These are phyloP conservation scores for Thalassoma bifasciatum DNA, from an alignment of 2,113 vertebrate genomes.

Conservation along the genomic window DNA sequence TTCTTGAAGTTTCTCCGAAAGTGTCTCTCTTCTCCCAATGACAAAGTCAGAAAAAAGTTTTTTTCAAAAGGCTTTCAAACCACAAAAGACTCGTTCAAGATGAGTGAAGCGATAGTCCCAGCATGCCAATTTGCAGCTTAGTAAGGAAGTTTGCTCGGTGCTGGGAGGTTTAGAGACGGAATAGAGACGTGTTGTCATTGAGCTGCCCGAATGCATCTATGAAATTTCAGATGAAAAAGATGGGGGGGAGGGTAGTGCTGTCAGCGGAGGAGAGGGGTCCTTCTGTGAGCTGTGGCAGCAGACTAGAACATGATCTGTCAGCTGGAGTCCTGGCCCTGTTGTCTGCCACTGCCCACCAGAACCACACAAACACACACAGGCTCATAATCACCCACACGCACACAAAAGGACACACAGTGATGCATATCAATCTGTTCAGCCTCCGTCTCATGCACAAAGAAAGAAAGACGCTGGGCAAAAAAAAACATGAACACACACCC, in stretches of 20 bases:
- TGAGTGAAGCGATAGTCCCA: constrained; percentile 69
- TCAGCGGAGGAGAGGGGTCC: constrained; percentile 64
- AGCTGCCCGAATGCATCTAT: constrained; percentile 75
- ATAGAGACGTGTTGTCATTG: constrained; percentile 79
- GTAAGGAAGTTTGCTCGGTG: constrained; percentile 60
- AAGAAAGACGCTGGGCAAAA: neutral
- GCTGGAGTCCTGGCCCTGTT: constrained; percentile 36
- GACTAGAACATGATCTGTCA: constrained; percentile 46
- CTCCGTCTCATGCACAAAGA: neutral
- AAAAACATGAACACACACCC: neutral
- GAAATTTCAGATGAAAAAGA: constrained; percentile 74
- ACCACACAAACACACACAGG: constrained; percentile 32
- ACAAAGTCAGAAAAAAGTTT: constrained; percentile 73
- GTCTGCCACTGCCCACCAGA: constrained; percentile 25
- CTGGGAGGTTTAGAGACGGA: constrained; percentile 53
- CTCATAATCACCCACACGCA: constrained; percentile 8
- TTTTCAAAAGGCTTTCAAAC: constrained; percentile 77
- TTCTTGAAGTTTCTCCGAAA: constrained; percentile 49
- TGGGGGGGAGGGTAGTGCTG: constrained; percentile 41
- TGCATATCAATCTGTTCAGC: neutral
- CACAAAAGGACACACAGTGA: constrained; percentile 13
- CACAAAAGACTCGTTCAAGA: constrained; percentile 69
- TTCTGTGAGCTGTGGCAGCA: constrained; percentile 61
- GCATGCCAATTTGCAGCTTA: constrained; percentile 78
- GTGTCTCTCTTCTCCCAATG: constrained; percentile 51